A percentile compares a stretch with the other conserved stretches of the same genome.
phyloP scores from a whole-genome alignment of 2,797 vertebrate genomes.

The Triplophysa bombifrons region DNA sequence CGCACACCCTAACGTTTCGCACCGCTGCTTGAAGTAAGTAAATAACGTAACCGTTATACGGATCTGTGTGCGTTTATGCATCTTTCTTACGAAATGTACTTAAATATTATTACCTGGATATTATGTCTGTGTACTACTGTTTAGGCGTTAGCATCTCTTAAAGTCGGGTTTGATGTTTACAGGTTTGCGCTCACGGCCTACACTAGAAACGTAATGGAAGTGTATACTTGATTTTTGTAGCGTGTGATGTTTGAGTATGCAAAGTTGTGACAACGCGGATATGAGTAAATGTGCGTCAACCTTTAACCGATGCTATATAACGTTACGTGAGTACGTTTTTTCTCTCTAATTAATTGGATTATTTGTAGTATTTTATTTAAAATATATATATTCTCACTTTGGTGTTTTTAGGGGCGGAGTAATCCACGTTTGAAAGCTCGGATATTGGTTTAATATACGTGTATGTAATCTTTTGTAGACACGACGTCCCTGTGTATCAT shows the following conservation, averaged over 20 bases:
- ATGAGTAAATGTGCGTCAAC: not conserved
- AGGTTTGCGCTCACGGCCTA: conserved; percentile 16
- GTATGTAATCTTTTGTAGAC: no score
- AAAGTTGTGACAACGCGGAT: not conserved
- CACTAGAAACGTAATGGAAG: not conserved
- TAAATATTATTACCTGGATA: no score
- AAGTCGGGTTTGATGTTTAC: conserved; percentile 14
- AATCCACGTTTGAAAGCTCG: no score
- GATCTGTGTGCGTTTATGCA: not conserved
- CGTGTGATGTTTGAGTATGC: conserved; percentile 7
- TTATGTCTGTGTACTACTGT: not conserved
- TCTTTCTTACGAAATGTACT: not conserved
- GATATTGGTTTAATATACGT: not conserved
- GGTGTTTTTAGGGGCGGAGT: no score
- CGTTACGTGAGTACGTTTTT: no score
- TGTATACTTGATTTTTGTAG: not conserved
- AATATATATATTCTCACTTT: not conserved
- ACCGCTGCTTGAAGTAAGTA: conserved; percentile 51
- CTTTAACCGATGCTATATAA: not conserved
- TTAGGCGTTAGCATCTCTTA: not conserved
- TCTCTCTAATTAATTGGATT: no score
- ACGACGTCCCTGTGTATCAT: no score
- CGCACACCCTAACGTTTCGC: conserved; percentile 43
- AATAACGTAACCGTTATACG: conserved; percentile 47
- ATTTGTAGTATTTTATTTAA: no score